Evolutionary conservation across 2,113 vertebrate genomes (phyloP).

Genomic region (Callipepla californica): DNA sequence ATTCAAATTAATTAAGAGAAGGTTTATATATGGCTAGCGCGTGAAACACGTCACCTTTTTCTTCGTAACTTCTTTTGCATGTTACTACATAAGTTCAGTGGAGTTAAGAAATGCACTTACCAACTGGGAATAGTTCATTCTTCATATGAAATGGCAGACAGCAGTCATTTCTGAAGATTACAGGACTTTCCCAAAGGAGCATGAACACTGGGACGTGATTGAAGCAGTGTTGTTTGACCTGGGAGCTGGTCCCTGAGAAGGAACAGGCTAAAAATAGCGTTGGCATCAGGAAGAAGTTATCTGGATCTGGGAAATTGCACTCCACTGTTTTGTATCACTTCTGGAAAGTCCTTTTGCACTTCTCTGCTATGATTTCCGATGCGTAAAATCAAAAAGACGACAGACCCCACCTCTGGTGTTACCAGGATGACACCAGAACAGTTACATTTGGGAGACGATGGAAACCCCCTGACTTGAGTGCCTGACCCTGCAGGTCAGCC

Average conservation of each 20-base stretch:
- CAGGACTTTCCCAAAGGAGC: not conserved
- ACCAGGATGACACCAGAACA: not conserved
- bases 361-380: not conserved
- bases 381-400: not conserved
- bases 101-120: not conserved
- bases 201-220: not conserved
- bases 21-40: fast-evolving
- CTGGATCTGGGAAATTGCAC: not conserved
- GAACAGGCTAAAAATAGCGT: not conserved
- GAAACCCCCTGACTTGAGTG: not conserved
- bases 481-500: not conserved
- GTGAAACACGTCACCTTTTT: fast-evolving
- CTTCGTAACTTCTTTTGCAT: not conserved
- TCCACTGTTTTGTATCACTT: not conserved
- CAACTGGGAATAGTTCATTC: fast-evolving
- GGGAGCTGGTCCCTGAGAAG: not conserved
- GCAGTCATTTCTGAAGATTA: not conserved
- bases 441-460: not conserved
- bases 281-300: not conserved
- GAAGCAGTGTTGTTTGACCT: not conserved
- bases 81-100: not conserved
- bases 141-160: not conserved
- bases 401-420: not conserved
- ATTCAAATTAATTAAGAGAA: not conserved
- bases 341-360: not conserved